Evolutionary conservation across 37 sponge, comb jelly and placozoan genomes (phyloP).

Genomic region (Haliclona indistincta): DNA sequence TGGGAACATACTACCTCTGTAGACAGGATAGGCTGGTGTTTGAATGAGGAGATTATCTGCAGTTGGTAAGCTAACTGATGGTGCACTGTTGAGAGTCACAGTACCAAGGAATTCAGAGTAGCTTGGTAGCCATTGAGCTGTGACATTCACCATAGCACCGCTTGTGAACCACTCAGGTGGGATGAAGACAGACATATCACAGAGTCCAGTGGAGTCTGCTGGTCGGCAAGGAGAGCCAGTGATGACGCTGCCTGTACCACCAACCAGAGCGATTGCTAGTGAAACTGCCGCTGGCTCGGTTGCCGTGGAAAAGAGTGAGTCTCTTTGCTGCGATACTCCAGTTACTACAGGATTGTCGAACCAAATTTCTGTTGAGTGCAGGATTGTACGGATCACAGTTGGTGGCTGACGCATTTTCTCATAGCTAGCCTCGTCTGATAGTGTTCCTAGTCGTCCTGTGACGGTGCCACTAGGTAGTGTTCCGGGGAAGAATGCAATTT

Average conservation of each 20-base stretch:
- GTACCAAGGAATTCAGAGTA: background rate
- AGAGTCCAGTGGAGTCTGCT: conserved; percentile 26
- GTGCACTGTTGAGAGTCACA: conserved; percentile 9
- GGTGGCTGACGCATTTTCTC: background rate
- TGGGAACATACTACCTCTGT: conserved; percentile 13
- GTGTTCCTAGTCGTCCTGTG: conserved; percentile 12
- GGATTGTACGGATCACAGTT: background rate
- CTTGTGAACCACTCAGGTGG: conserved; percentile 60
- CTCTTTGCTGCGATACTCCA: conserved; percentile 29
- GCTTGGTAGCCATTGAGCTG: background rate
- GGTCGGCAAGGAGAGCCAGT: background rate
- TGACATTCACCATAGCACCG: conserved; percentile 21
- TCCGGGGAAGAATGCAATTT: conserved; percentile 31
- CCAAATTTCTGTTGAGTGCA: conserved; percentile 18
- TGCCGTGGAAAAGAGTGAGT: conserved; percentile 1
- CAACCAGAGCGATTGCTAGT: conserved; percentile 6
- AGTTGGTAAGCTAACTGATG: background rate
- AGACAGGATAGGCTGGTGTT: conserved; percentile 24
- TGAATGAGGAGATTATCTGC: conserved; percentile 27
- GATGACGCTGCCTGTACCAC: background rate
- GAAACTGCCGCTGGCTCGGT: background rate
- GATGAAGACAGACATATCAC: conserved; percentile 8
- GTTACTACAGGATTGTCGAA: conserved; percentile 24
- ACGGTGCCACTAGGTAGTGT: background rate
- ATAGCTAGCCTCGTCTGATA: background rate